Evolutionary conservation across 2,888 invertebrate species (phyloP).

Genomic region (Rhingia rostrata): DNA sequence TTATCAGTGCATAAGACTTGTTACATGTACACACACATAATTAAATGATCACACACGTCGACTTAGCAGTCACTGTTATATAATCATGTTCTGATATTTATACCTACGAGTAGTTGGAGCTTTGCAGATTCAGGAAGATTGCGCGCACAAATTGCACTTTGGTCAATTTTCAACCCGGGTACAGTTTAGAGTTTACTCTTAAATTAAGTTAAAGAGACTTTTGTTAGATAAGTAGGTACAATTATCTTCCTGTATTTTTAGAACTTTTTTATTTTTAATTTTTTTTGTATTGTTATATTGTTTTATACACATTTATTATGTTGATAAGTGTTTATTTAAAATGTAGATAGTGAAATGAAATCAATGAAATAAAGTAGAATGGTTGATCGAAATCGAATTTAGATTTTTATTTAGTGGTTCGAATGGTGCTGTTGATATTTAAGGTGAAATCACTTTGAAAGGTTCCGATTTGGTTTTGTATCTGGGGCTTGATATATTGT

Average conservation of each 20-base stretch:
- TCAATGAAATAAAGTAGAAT: conserved; percentile 51
- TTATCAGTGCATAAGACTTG: conserved; percentile 61
- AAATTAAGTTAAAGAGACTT: conserved; percentile 62
- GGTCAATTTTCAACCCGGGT: conserved; percentile 3
- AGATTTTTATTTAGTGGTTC: neutral
- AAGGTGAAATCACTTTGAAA: no score
- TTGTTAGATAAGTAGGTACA: conserved; percentile 30
- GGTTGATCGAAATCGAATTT: conserved; percentile 1
- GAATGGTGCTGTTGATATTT: no score
- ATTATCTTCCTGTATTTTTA: conserved; percentile 26
- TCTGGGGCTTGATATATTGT: no score
- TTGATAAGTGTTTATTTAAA: conserved; percentile 68
- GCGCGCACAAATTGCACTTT: conserved; percentile 15
- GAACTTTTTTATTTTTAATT: conserved; percentile 27
- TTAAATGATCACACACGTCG: conserved; percentile 38
- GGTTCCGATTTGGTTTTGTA: no score
- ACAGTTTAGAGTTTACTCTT: conserved; percentile 30
- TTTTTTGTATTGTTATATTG: conserved; percentile 47
- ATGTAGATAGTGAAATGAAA: conserved; percentile 56
- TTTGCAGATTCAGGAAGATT: conserved; percentile 10
- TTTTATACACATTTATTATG: conserved; percentile 66
- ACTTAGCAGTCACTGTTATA: conserved; percentile 8
- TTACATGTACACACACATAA: conserved; percentile 27
- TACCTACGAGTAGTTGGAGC: neutral
- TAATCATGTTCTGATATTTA: conserved; percentile 37